phyloP scores from a whole-genome alignment of 1,140 invertebrate species.

The Conopomorpha cramerella region DNA sequence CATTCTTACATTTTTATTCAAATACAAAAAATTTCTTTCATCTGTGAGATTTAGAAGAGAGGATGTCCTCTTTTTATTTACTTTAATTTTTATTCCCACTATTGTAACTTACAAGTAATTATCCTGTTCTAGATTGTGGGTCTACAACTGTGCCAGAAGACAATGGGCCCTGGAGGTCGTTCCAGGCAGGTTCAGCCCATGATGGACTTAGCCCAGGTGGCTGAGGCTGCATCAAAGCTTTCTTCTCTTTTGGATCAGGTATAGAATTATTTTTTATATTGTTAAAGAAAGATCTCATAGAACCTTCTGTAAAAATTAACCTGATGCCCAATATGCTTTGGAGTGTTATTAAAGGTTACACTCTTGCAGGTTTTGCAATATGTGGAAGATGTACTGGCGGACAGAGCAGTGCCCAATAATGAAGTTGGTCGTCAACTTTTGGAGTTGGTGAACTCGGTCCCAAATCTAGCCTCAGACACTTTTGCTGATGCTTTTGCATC shows the following conservation, averaged over 20 bases:
- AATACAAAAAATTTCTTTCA: too few species aligned
- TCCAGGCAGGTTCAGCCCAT: conserved; percentile 75
- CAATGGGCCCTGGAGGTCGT: conserved; percentile 64
- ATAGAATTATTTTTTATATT: too few species aligned
- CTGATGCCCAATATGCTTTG: too few species aligned
- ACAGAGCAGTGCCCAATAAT: conserved; percentile 75
- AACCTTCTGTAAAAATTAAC: too few species aligned
- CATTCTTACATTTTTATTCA: too few species aligned
- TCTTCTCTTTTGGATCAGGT: conserved; percentile 74
- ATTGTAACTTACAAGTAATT: too few species aligned
- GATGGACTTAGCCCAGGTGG: conserved; percentile 84
- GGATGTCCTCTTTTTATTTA: too few species aligned
- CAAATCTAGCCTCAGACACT: conserved; percentile 86
- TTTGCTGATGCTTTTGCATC: conserved; percentile 96
- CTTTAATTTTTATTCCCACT: too few species aligned
- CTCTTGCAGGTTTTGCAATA: conserved; percentile 72
- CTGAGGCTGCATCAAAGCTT: conserved; percentile 79
- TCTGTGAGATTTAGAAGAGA: too few species aligned
- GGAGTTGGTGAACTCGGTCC: conserved; percentile 88
- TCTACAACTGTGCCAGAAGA: conserved; percentile 78
- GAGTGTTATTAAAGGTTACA: background rate
- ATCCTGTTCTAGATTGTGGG: conserved; percentile 66
- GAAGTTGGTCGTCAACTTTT: conserved; percentile 84
- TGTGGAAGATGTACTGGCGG: conserved; percentile 85
- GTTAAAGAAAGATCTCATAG: too few species aligned